phyloP scores from a whole-genome alignment of 1,140 invertebrate genomes.

The Saxidomus purpurata region DNA sequence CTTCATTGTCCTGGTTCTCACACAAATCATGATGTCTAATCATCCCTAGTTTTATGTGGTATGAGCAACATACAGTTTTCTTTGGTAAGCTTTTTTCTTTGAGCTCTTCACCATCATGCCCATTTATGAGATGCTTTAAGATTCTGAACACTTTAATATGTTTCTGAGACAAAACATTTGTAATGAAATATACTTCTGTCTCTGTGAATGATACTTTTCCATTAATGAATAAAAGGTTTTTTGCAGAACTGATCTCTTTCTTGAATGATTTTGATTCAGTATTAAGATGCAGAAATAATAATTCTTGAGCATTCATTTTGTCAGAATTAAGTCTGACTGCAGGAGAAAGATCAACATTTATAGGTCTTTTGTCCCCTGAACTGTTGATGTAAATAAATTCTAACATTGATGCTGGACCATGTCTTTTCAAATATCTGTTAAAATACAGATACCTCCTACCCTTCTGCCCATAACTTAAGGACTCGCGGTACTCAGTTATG shows the following conservation, averaged over 20 bases:
- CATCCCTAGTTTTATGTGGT: neutral
- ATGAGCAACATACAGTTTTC: neutral
- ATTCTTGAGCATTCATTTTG: neutral
- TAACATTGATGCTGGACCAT: neutral
- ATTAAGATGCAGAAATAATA: neutral
- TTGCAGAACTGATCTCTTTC: neutral
- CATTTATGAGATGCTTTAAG: too few relatives aligned
- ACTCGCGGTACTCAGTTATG: neutral
- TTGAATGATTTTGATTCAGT: neutral
- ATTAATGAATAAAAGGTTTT: neutral
- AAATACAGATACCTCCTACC: neutral
- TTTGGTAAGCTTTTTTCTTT: neutral
- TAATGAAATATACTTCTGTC: neutral
- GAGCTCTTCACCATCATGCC: neutral
- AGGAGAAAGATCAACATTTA: neutral
- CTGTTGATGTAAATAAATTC: too few relatives aligned
- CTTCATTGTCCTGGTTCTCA: too few relatives aligned
- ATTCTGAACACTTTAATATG: neutral
- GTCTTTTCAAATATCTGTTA: neutral
- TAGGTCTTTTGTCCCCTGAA: neutral
- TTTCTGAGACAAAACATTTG: neutral
- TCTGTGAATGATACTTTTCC: too few relatives aligned
- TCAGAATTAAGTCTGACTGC: neutral
- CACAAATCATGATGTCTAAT: too few relatives aligned
- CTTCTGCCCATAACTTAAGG: too few relatives aligned